Base-by-base conservation (phyloP, 2,113 vertebrate species). In the Ailurus styani region DNA sequence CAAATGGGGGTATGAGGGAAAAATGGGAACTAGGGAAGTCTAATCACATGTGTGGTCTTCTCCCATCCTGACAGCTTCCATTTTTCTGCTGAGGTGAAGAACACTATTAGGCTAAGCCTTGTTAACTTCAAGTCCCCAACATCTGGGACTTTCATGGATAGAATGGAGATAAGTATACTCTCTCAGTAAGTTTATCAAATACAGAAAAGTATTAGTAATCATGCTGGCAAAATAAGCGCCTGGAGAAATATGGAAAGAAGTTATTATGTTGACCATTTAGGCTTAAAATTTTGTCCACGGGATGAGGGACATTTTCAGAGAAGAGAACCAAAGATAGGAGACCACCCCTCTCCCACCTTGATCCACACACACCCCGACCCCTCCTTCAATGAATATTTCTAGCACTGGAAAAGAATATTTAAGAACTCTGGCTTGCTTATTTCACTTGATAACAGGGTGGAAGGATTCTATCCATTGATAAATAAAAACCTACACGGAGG, bases 291-390 rank as follows among this genome's bases (percentile, higher is more conserved):
- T 47, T 77, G 25, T n/a, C 23, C 40, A 73, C 17, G 68, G 7
- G 34, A 20, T 3, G 34, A 82, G n/a, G 70, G 42, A n/a, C 7
- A 54, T 18, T 85, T 97, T 89, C 62, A 47, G 42, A 79, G 62
- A 79, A 93, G 50, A 62, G 18, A 85, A 18, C 15, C 6, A 40
- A 7, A 81, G 54, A 34, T 1, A 90, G 82, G 27, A 94, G 5
- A 9, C 5, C n/a, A 47, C 1, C 17, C 15, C 0, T 17, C 29
- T 29, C 11, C 25, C 25, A 17, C n/a, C 20, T 50, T n/a, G 31
- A 77, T 52, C 3, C 13, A 62, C n/a, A 54, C 8, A 23, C 1
- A 66, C 1, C 13, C 21, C 1, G 4, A 50, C 8, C 0, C 25
- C 27, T 50, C 37, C 40, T 31, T 55, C 64, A 84, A 8, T 70